Conservation (phyloP, 2,113 vertebrate genomes). For the Regulus satrapa region DNA sequence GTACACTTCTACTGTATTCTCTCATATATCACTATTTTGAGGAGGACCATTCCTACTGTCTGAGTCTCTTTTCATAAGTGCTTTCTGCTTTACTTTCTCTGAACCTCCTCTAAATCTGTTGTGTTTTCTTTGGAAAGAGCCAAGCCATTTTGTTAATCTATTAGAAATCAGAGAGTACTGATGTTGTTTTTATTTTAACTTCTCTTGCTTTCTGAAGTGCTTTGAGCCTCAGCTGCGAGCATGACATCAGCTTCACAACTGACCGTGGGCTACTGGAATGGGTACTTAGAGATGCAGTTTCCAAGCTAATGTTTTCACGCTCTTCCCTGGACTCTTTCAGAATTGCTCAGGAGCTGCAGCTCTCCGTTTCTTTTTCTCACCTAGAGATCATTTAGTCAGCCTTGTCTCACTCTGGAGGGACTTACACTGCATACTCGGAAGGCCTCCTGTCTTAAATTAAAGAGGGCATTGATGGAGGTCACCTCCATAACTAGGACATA, state of each 20-base stretch:
- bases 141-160: not conserved
- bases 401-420: not conserved
- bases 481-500: not conserved
- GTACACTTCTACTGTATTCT: not conserved
- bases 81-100: not conserved
- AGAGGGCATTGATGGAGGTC: not conserved
- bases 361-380: not conserved
- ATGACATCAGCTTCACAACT: not conserved
- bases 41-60: not conserved
- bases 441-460: conserved; percentile 14
- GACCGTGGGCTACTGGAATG: not conserved
- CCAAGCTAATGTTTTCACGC: not conserved
- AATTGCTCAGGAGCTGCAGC: not conserved
- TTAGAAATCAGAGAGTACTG: not conserved
- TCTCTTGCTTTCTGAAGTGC: not conserved
- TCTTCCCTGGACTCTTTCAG: not conserved
- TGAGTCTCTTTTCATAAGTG: not conserved
- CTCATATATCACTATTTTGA: not conserved
- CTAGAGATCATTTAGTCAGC: not conserved
- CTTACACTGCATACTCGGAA: not conserved
- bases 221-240: not conserved
- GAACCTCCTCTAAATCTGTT: not conserved
- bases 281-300: not conserved
- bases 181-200: not conserved
- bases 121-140: not conserved